Evolutionary conservation across 2,113 vertebrate species (phyloP).

Genomic region (Pterocles orientalis): DNA sequence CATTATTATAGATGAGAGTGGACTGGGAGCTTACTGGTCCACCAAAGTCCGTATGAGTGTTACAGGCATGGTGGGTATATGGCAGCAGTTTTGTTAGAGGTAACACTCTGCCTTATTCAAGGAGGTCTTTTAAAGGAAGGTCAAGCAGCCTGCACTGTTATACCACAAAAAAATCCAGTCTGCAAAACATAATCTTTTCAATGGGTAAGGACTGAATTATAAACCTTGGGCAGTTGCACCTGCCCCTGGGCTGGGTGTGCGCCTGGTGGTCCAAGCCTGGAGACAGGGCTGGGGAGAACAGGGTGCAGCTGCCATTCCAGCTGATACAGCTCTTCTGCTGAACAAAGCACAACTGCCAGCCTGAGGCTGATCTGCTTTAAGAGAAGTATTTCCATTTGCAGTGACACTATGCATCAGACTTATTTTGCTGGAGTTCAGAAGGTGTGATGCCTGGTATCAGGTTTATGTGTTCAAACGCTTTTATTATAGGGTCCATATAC

Average conservation of each 20-base stretch:
- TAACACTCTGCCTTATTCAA: background rate
- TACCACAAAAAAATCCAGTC: background rate
- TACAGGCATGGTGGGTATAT: background rate
- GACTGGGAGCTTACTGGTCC: background rate
- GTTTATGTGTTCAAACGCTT: background rate
- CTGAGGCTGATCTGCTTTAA: background rate
- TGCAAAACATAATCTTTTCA: background rate
- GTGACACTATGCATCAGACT: background rate
- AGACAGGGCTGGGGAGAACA: background rate
- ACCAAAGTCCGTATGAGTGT: background rate
- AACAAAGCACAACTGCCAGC: background rate
- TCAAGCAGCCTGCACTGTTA: background rate
- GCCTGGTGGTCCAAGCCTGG: accelerated
- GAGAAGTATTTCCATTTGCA: background rate
- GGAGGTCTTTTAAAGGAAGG: background rate
- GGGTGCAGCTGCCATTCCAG: background rate
- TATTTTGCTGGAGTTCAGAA: background rate
- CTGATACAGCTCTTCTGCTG: background rate
- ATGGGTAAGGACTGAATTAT: background rate
- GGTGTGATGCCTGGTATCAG: background rate
- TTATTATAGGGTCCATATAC: background rate
- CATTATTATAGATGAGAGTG: background rate
- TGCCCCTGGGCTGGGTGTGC: background rate
- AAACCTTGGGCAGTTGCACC: background rate
- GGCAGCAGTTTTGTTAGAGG: background rate